Base-by-base conservation (phyloP, 2,888 invertebrate genomes). In the Drosophila engyochracea region DNA sequence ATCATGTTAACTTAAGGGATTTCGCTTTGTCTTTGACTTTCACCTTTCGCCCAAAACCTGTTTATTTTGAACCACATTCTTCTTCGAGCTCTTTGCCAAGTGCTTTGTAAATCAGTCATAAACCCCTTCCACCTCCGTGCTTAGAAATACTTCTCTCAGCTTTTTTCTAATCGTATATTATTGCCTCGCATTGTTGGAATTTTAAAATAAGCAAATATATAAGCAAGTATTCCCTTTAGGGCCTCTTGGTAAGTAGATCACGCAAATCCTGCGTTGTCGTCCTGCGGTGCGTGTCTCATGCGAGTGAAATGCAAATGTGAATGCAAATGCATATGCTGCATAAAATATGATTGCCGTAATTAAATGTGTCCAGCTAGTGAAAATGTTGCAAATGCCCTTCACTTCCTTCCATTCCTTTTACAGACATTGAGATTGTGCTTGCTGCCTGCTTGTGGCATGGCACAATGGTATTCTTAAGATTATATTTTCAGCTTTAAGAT, bases 301-400 rank as follows among this genome's bases (percentile, higher is more conserved):
- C 71, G 66, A 69, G 60, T 53, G 14, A 71, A 77, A 71, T 70
- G 72, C 61, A 70, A 67, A 63, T 67, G 41, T 30, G 57, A 71
- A 61, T 71, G 76, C 60, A 60, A 74, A 80, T 81, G 49, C 67
- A 80, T 80, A 70, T 83, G 59, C 57, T 63, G 81, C 76, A 78
- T 76, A 64, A 72, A 70, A 85, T 79, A 68, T 74, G 78, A 86
- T 81, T 77, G 74, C 70, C 55, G 57, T 74, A 70, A 81, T 82
- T 85, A 70, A 55, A 66, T 49, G 60, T 76, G 67, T 64, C 53
- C 74, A 72, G 62, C 57, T 49, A 44, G 31, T 58, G 39, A 47
- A 51, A 61, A 44, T 64, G 60, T 79, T 79, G 74, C 79, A 73
- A 67, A 47, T 16, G 64, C 47, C 54, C 64, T 41, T 52, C 51